A percentile compares a stretch with the other conserved stretches of the same genome.
Conservation (phyloP, 2,888 invertebrate genomes). For the Synanthedon tipuliformis region DNA sequence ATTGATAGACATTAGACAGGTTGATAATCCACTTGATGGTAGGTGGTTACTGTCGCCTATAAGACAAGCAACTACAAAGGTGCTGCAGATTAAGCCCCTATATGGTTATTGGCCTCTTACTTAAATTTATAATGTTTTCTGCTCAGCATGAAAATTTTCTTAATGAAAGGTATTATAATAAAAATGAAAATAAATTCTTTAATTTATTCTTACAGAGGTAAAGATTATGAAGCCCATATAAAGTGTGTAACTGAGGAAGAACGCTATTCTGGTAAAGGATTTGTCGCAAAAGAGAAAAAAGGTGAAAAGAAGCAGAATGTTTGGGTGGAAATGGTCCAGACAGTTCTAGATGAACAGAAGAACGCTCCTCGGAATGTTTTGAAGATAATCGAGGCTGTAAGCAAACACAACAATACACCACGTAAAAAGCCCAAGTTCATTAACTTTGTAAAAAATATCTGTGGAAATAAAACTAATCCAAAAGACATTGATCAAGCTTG, state of each 20-base stretch:
- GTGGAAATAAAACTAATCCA: slow-evolving; percentile 67
- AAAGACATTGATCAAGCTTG: slow-evolving; percentile 76
- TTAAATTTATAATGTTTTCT: no score
- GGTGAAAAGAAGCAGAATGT: slow-evolving; percentile 88
- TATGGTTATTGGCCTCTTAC: no score
- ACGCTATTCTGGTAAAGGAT: slow-evolving; percentile 88
- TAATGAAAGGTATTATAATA: background rate
- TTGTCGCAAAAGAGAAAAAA: slow-evolving; percentile 81
- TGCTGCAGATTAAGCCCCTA: no score
- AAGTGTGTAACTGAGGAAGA: slow-evolving; percentile 89
- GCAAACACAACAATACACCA: slow-evolving; percentile 83
- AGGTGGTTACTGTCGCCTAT: no score
- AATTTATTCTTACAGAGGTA: slow-evolving; percentile 67
- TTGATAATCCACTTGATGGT: no score
- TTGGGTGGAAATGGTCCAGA: slow-evolving; percentile 81
- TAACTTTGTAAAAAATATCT: slow-evolving; percentile 78
- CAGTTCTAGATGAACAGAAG: slow-evolving; percentile 70
- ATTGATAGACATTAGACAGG: no score
- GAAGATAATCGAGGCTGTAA: slow-evolving; percentile 75
- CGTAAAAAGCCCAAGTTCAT: slow-evolving; percentile 86
- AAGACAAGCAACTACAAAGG: no score
- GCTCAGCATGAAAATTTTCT: background rate
- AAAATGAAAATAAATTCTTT: slow-evolving; percentile 1
- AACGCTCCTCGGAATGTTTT: slow-evolving; percentile 69
- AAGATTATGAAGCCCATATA: slow-evolving; percentile 81